phyloP scores from a whole-genome alignment of 2,888 invertebrate genomes.

The Aspidapion aeneum region DNA sequence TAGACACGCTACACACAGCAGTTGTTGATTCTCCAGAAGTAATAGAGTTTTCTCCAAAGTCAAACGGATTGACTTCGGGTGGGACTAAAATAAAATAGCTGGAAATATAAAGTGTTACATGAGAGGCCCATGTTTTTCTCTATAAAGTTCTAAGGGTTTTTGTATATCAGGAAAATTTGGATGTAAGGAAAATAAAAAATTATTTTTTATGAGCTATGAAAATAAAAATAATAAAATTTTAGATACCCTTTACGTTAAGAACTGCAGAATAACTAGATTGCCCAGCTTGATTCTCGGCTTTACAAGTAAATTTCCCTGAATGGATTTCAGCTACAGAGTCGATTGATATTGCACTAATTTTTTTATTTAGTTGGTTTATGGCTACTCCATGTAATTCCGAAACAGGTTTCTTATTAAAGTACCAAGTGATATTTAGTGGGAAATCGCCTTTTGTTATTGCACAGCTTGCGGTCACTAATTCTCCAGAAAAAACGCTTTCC shows the following conservation, averaged over 20 bases:
- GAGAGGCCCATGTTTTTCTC: slow-evolving; percentile 9
- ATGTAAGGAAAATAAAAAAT: too few relatives aligned
- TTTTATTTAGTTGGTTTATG: slow-evolving; percentile 45
- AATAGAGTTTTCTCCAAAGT: slow-evolving; percentile 56
- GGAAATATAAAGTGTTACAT: not conserved
- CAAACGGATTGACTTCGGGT: slow-evolving; percentile 47
- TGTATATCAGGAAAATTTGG: not conserved
- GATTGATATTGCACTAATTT: slow-evolving; percentile 52
- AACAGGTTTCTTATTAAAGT: slow-evolving; percentile 43
- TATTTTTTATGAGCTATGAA: too few relatives aligned
- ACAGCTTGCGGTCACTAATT: slow-evolving; percentile 60
- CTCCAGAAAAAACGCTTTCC: slow-evolving; percentile 57
- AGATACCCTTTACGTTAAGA: slow-evolving; percentile 66
- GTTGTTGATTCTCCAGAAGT: slow-evolving; percentile 68
- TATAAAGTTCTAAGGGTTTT: not conserved
- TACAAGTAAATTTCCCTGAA: slow-evolving; percentile 52
- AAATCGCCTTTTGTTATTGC: slow-evolving; percentile 64
- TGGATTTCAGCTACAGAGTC: slow-evolving; percentile 51
- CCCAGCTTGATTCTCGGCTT: slow-evolving; percentile 70
- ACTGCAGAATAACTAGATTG: slow-evolving; percentile 58
- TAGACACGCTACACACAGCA: slow-evolving; percentile 63
- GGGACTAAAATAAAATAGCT: slow-evolving; percentile 24
- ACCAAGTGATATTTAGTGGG: slow-evolving; percentile 48
- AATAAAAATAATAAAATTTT: too few relatives aligned
- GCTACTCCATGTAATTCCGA: slow-evolving; percentile 40